Evolutionary conservation across 2,113 vertebrate genomes (phyloP), one percentile per base, ranked within the genome.

Genomic region (Propithecus coquereli): DNA sequence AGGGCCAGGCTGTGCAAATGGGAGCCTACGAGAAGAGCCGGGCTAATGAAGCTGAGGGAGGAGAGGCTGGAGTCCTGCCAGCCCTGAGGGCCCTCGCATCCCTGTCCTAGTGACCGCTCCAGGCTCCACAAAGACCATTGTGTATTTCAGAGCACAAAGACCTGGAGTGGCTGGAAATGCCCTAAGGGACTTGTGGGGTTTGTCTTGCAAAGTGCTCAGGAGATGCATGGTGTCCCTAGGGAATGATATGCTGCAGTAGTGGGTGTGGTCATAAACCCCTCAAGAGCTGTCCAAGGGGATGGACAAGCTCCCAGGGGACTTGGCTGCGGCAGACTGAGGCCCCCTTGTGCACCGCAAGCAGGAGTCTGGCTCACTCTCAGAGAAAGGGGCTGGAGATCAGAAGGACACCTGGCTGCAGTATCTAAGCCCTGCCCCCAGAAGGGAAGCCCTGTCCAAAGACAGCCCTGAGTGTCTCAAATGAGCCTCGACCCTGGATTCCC

Each of bases 101-200:
- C 32, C 61, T 63, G 37, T 76, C 71, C 86, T 45, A 50, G n/a
- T 8, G 23, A 37, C 34, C 2, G 0, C 4, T 30, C 37, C 50
- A 70, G 30, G 17, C 1, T 45, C 18, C 9, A 77, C 34, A 89
- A 50, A 77, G 37, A 57, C 4, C 30, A 40, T 37, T 84, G 23
- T 85, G 0, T 77, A 65, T 94, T 96, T 87, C 86, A 94, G 77
- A 0, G 47, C 1, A 0, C 23, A 47, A 52, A 10, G 6, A 84
- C 32, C 25, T 87, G 57, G 86, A 18, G 27, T 5, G 95, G 40
- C 77, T 65, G 54, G 0, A 4, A 3, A 0, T n/a, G 12, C 20
- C 22, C 0, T 0, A 1, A 27, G 18, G 1, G 2, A 0, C 0
- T 0, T 0, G 0, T 5, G 54, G 86, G 8, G 0, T 0, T 27